Evolutionary conservation across 2,888 invertebrate species (phyloP).

Genomic region (Lepidochitona cinerea): DNA sequence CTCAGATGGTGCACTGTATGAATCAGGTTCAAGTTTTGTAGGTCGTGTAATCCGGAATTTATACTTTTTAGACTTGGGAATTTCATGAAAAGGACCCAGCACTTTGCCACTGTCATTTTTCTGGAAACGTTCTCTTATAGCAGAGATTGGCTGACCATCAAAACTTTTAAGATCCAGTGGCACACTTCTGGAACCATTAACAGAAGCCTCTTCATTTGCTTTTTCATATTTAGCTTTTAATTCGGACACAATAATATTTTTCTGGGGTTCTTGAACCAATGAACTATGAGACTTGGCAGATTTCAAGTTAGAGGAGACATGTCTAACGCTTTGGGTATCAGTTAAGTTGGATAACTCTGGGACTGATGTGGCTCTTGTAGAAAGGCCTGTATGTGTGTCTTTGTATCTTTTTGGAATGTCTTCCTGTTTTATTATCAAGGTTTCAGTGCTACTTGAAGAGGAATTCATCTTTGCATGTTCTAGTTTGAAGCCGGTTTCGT

Average conservation of each 20-base stretch:
- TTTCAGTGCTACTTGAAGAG: constrained; percentile 54
- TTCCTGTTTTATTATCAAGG: constrained; percentile 58
- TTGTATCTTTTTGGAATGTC: constrained; percentile 21
- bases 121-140: not conserved
- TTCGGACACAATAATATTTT: not conserved
- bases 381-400: not conserved
- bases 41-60: not conserved
- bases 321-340: not conserved
- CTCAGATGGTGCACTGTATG: constrained; percentile 48
- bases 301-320: constrained; percentile 1
- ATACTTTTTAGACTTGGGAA: not conserved
- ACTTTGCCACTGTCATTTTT: not conserved
- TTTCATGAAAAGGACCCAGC: not conserved
- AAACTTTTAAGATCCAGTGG: not conserved
- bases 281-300: constrained; percentile 44
- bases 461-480: constrained; percentile 8
- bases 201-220: not conserved
- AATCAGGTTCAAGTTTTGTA: constrained; percentile 28
- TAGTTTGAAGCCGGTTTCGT: not conserved
- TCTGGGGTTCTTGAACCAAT: not conserved
- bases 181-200: not conserved
- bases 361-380: not conserved
- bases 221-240: not conserved
- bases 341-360: not conserved
- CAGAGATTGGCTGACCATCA: not conserved